Base-by-base conservation (phyloP, 2,888 invertebrate genomes). In the Criorhina ranunculi region DNA sequence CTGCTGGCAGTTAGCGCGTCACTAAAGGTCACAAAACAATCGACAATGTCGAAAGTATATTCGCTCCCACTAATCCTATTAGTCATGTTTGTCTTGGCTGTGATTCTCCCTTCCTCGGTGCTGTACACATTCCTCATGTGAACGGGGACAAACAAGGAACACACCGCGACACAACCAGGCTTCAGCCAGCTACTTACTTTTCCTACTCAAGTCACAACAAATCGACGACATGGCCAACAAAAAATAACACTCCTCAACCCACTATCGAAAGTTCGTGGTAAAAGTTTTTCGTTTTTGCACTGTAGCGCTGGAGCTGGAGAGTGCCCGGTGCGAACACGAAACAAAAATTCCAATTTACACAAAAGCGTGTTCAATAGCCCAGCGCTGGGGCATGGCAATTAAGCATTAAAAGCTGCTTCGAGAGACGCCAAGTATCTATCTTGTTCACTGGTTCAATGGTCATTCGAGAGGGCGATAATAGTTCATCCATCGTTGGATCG, bases 261-360 rank as follows among this genome's bases (percentile, higher is more conserved):
- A 85, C 80, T 80, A 85, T 85, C 85, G 80, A 85, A 85, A 85
- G 85, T 80, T 85, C 80, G 85, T 85, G 85, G 85, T 80, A 80
- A 85, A 80, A 85, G 80, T 80, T 85, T 59, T 69, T 80, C 57
- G 51, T 75, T 55, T 70, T 78, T 64, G 35, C 46, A 9, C 40
- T 9, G n/a, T 37, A 19, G 37, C 1, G 12, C 44, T 49, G 29
- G 8, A 33, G 49, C 7, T 31, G 7, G 53, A 37, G 64, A 69
- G 77, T 66, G 59, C 70, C 75, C 80, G 59, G 75, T 85, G 80
- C 85, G 85, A 80, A 85, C 85, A 85, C 75, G 85, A 80, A 80
- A 75, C 70, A 80, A 80, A 85, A 85, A 85, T 85, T 85, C 85
- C 85, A 85, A 85, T 80, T 85, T 76, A 76, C 80, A 80, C 80